Evolutionary conservation across 2,113 vertebrate genomes (phyloP), one percentile per base, ranked within the genome.

Genomic region (Hassar affinis): DNA sequence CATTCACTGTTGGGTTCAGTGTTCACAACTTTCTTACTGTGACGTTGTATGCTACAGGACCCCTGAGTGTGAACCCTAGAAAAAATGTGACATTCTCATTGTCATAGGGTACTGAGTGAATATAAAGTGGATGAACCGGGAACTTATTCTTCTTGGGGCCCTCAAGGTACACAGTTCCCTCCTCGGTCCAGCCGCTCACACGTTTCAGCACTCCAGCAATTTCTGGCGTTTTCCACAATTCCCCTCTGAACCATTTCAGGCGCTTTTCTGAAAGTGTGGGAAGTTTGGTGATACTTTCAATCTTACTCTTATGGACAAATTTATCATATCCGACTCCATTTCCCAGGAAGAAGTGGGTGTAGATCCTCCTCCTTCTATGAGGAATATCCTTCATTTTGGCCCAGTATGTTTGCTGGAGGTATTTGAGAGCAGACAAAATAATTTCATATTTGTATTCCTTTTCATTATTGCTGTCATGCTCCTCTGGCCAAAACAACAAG

Each of bases 401-500:
- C 84, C 91, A 83, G 47, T 94, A 91, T 0, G 79, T 69, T 35
- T 81, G 89, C 61, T 94, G 91, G 64, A 95, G 47, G 5, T 89
- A 89, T 74, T 94, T 91, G 86, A 95, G 87, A 20, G 95, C 93
- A 6, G 84, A 83, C 42, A 86, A 92, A 0, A 96, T 88, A 59
- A 89, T 94, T 54, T 92, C 86, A 17, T 93, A 93, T 85, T 95
- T 95, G 0, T 6, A 47, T 9, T 95, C 81, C n/a, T 86, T 94
- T 22, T 91, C 90, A 0, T 83, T 66, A 74, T 86, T 88, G 3
- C 83, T 91, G 84, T 95, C 59, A 33, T 89, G 79, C 27, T 94
- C 93, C 62, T 95, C 96, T 81, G 95, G 95, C 96, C 95, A 96
- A 86, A 94, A 95, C 0, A 96, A 81, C 72, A 96, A 85, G 1